These are phyloP conservation scores for Xestoiulus laeticollis DNA, from an alignment of 2,888 invertebrate species.

Conservation along the genomic window DNA sequence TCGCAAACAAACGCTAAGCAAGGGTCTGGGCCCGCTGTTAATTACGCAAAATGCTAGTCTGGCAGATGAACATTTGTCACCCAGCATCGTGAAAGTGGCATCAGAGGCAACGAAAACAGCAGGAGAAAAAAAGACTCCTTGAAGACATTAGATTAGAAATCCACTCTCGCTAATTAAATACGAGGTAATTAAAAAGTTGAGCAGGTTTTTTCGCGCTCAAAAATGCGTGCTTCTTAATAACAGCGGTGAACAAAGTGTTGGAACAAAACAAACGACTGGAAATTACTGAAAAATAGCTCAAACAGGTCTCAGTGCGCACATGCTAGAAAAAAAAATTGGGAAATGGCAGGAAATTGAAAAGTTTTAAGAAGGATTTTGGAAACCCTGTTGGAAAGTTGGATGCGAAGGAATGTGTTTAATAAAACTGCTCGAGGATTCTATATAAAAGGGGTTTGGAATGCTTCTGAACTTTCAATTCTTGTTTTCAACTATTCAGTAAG, in stretches of 20 bases:
- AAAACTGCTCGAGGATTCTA: neutral
- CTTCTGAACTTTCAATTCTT: neutral
- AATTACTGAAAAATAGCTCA: neutral
- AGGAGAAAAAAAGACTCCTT: neutral
- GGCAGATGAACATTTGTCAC: constrained; percentile 7
- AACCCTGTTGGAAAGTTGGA: neutral
- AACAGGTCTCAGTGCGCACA: neutral
- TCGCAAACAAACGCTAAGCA: neutral
- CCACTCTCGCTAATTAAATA: constrained; percentile 15
- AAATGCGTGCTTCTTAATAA: neutral
- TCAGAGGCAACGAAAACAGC: neutral
- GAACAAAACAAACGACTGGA: neutral
- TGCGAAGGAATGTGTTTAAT: neutral
- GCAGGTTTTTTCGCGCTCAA: neutral
- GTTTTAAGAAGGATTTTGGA: neutral
- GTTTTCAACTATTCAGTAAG: too few relatives aligned
- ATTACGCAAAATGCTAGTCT: neutral
- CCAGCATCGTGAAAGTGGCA: neutral
- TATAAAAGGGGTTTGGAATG: neutral
- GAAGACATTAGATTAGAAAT: constrained; percentile 11
- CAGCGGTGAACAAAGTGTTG: neutral
- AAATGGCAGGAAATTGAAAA: neutral
- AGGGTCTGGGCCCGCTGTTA: neutral
- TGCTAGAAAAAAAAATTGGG: neutral
- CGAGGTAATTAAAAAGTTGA: constrained; percentile 22